A percentile compares a stretch with the other conserved stretches of the same genome.
phyloP scores from a whole-genome alignment of 2,888 invertebrate genomes.

The Crossocerus cetratus region DNA sequence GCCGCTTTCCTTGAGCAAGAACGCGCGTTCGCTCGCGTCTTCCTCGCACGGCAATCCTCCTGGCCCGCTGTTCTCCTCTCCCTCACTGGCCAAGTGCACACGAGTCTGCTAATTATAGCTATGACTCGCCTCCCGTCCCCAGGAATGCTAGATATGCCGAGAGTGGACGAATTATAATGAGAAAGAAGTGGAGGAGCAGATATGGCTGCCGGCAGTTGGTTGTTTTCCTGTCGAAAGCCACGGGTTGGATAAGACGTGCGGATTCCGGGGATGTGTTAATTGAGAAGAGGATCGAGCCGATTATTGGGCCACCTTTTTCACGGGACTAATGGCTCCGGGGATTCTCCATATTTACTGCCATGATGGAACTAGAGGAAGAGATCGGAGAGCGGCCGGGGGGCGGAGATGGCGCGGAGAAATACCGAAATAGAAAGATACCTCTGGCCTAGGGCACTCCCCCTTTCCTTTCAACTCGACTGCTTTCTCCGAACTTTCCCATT shows the following conservation, averaged over 20 bases:
- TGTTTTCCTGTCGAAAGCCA: no score
- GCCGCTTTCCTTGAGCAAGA: constrained; percentile 8
- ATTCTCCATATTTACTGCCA: no score
- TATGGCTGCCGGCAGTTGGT: no score
- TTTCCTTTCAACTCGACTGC: constrained; percentile 59
- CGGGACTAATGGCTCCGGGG: no score
- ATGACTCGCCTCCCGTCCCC: neutral
- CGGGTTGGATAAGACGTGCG: no score
- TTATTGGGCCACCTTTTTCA: no score
- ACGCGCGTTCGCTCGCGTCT: neutral
- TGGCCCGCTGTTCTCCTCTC: no score
- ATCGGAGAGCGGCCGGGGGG: constrained; percentile 51
- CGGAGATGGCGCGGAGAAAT: constrained; percentile 60
- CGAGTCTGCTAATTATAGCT: neutral
- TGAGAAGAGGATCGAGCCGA: no score
- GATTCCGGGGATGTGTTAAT: no score
- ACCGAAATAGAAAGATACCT: constrained; percentile 50
- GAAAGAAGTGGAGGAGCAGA: no score
- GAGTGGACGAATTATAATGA: no score
- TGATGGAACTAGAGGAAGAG: constrained; percentile 24
- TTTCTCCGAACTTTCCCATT: constrained; percentile 50
- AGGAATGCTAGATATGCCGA: neutral
- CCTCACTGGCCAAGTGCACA: neutral
- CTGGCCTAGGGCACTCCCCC: constrained; percentile 67
- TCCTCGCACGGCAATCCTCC: neutral